phyloP scores from a whole-genome alignment of 1,140 invertebrate genomes.

The Diabrotica virgifera region DNA sequence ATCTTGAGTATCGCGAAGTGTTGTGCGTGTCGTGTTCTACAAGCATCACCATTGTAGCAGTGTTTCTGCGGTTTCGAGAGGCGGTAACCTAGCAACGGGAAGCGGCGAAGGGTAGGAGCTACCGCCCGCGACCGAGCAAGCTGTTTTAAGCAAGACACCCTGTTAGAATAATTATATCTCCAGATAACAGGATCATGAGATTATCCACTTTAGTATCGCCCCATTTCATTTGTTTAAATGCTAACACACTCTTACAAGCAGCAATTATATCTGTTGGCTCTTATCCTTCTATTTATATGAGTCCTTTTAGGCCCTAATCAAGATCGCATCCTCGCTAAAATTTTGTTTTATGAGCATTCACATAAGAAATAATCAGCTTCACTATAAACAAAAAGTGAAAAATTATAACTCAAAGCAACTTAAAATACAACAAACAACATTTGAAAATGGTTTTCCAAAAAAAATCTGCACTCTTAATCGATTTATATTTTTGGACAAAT shows the following conservation, averaged over 20 bases:
- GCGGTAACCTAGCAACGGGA: constrained; percentile 45
- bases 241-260: constrained; percentile 43
- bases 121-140: constrained; percentile 43
- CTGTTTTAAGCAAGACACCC: constrained; percentile 50
- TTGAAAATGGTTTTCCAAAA: too few species aligned
- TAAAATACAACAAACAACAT: too few species aligned
- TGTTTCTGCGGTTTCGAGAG: constrained; percentile 47
- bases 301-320: background rate
- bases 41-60: constrained; percentile 49
- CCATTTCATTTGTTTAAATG: constrained; percentile 46
- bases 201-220: constrained; percentile 48
- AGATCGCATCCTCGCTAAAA: background rate
- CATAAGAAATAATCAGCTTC: background rate
- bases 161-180: constrained; percentile 50
- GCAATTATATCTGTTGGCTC: constrained; percentile 16
- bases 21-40: constrained; percentile 49
- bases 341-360: background rate
- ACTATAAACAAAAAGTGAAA: too few species aligned
- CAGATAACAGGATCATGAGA: constrained; percentile 50
- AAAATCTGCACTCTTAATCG: too few species aligned
- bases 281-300: constrained; percentile 1
- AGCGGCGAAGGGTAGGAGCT: constrained; percentile 30
- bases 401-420: too few species aligned
- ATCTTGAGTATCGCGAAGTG: constrained; percentile 46
- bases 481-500: too few species aligned